Conservation (phyloP, 2,888 invertebrate species). For the Drosophila tripunctata region DNA sequence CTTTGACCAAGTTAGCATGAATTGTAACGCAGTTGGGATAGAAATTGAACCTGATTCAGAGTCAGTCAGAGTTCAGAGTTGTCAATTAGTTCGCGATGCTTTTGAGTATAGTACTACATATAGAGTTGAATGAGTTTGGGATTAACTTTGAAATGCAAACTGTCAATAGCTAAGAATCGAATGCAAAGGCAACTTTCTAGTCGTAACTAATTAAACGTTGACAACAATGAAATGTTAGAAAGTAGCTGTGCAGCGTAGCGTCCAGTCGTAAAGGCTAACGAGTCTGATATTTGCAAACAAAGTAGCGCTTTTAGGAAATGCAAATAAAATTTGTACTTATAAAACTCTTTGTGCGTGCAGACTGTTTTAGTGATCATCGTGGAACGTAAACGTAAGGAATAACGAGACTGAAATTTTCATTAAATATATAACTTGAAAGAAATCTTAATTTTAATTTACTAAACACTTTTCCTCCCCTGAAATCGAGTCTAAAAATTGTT, state of each 20-base stretch:
- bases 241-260: neutral
- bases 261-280: too few relatives aligned
- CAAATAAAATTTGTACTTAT: too few relatives aligned
- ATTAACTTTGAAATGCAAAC: neutral
- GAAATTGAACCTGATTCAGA: slow-evolving; percentile 6
- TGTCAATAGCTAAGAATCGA: neutral
- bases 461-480: too few relatives aligned
- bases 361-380: too few relatives aligned
- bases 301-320: too few relatives aligned
- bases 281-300: too few relatives aligned
- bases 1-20: slow-evolving; percentile 27
- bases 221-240: neutral
- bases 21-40: neutral
- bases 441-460: too few relatives aligned
- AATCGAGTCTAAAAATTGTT: too few relatives aligned
- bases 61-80: slow-evolving; percentile 3
- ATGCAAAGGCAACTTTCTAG: neutral
- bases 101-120: neutral
- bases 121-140: neutral
- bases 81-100: slow-evolving; percentile 14
- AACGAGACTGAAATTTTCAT: too few relatives aligned
- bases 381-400: too few relatives aligned
- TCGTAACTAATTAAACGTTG: neutral
- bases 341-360: too few relatives aligned
- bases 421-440: too few relatives aligned